Conservation (phyloP, 2,888 invertebrate species). For the Strigamia transsilvanica region DNA sequence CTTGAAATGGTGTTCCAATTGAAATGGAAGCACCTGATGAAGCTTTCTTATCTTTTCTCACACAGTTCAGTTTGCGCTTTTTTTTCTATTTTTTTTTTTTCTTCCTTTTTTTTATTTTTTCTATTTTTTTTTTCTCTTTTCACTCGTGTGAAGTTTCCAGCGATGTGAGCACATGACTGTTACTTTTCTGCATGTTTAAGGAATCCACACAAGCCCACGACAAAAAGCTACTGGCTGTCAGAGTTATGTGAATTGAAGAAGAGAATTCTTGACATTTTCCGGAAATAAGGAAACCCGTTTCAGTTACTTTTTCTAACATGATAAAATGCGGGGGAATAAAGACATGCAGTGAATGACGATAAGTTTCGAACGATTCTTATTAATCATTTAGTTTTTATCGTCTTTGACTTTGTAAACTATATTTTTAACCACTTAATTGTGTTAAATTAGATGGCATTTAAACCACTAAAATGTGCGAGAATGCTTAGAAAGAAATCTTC, state of each 20-base stretch:
- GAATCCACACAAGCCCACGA: slow-evolving; percentile 9
- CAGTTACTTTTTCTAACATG: slow-evolving; percentile 29
- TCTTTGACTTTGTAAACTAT: neutral
- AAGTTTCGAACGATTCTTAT: neutral
- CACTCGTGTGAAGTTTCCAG: slow-evolving; percentile 11
- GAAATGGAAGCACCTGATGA: slow-evolving; percentile 49
- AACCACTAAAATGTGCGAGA: too few relatives aligned
- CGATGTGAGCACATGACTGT: slow-evolving; percentile 35
- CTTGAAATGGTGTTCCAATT: slow-evolving; percentile 33
- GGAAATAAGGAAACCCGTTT: slow-evolving; percentile 46
- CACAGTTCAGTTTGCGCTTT: neutral
- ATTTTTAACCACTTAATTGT: too few relatives aligned
- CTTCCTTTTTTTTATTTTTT: too few relatives aligned
- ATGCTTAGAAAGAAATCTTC: too few relatives aligned
- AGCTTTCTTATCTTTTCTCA: slow-evolving; percentile 29
- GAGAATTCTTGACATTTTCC: slow-evolving; percentile 47
- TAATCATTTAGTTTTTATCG: neutral
- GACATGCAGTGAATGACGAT: neutral
- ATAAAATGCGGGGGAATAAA: neutral
- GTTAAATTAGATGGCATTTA: too few relatives aligned
- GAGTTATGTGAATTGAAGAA: slow-evolving; percentile 40
- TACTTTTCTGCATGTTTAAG: slow-evolving; percentile 36
- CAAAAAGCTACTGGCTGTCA: slow-evolving; percentile 37
- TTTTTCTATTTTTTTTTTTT: neutral
- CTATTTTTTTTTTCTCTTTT: neutral